These are phyloP conservation scores for Urocolius indicus DNA, from an alignment of 2,113 vertebrate genomes.

Conservation along the genomic window DNA sequence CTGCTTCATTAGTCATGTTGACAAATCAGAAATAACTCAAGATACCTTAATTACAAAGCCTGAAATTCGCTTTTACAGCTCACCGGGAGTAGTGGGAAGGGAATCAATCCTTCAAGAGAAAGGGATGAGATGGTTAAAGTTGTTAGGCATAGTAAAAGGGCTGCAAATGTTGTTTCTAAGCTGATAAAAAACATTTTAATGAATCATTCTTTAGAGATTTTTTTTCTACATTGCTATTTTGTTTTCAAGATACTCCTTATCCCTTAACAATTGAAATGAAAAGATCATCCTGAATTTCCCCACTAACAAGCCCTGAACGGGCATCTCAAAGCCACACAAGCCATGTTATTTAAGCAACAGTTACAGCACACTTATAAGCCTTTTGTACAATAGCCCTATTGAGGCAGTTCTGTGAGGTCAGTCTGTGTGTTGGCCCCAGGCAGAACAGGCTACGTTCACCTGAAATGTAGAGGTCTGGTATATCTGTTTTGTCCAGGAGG, in stretches of 20 bases:
- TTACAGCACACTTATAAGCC: not conserved
- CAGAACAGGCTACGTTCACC: not conserved
- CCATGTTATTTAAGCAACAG: not conserved
- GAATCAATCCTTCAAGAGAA: not conserved
- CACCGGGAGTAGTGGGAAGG: not conserved
- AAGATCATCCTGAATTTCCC: not conserved
- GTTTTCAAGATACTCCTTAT: not conserved
- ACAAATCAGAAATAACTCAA: conserved; percentile 39
- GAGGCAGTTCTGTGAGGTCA: not conserved
- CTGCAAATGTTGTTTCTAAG: not conserved
- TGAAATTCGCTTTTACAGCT: conserved; percentile 12
- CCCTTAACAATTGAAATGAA: not conserved
- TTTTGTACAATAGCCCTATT: not conserved
- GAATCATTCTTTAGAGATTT: not conserved
- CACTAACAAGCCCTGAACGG: not conserved
- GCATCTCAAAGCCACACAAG: not conserved
- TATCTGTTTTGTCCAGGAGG: not conserved
- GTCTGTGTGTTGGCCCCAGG: not conserved
- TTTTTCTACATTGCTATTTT: not conserved
- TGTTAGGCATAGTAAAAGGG: not conserved
- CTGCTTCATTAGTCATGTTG: conserved; percentile 2
- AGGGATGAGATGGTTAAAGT: not conserved
- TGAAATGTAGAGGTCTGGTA: not conserved
- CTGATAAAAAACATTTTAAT: not conserved
- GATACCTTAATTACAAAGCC: conserved; percentile 32